A percentile compares a stretch with the other conserved stretches of the same genome.
phyloP scores from a whole-genome alignment of 2,797 vertebrate genomes.

The Distichodus sexfasciatus region DNA sequence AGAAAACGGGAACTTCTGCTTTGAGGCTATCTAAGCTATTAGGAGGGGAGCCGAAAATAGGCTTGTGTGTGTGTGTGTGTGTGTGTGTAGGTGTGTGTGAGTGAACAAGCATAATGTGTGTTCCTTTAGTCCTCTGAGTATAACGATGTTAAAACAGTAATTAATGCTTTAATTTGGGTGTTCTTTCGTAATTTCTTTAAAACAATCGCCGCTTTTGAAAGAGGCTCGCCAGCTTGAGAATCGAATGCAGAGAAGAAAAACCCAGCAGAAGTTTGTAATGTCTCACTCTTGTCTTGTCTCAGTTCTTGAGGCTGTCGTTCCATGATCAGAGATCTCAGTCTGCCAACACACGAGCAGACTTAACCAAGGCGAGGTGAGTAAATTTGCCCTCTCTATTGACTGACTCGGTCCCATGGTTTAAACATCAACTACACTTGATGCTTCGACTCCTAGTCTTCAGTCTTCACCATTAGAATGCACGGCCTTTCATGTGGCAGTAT shows the following conservation, averaged over 20 bases:
- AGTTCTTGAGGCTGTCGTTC: not conserved
- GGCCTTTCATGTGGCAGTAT: conserved; percentile 15
- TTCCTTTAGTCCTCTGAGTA: not conserved
- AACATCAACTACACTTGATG: conserved; percentile 26
- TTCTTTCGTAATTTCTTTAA: not conserved
- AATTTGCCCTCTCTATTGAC: conserved; percentile 14
- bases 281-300: not conserved
- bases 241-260: not conserved
- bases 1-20: conserved; percentile 36
- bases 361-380: conserved; percentile 22
- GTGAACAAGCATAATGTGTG: conserved; percentile 2
- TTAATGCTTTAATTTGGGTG: conserved; percentile 34
- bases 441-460: conserved; percentile 25
- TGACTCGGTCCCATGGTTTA: conserved; percentile 2
- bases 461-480: conserved; percentile 33
- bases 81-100: conserved; percentile 21
- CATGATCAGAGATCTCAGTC: too few relatives aligned
- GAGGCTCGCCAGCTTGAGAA: too few relatives aligned
- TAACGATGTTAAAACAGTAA: conserved; percentile 25
- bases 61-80: not conserved
- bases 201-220: conserved; percentile 17
- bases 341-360: too few relatives aligned
- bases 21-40: conserved; percentile 43
- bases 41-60: conserved; percentile 32
- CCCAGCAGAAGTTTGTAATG: not conserved